These are phyloP conservation scores for Myoxocephalus aenaeus DNA, from an alignment of 2,797 vertebrate genomes.

Conservation along the genomic window DNA sequence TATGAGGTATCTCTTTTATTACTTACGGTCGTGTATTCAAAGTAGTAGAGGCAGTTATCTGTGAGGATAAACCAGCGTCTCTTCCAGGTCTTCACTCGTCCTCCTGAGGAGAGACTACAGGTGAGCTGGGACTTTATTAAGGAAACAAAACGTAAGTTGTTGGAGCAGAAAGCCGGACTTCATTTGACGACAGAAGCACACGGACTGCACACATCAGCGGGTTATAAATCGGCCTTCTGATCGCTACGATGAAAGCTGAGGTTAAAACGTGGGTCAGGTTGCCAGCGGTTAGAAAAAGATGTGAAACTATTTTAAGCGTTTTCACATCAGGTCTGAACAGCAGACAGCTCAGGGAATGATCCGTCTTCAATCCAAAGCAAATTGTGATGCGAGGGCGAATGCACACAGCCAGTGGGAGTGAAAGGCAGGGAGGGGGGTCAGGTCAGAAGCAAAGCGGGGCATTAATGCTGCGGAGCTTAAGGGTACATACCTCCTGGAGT, in stretches of 20 bases:
- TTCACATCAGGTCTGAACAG: constrained; percentile 42
- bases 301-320: constrained; percentile 16
- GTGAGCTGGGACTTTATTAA: constrained; percentile 27
- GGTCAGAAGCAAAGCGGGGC: constrained; percentile 59
- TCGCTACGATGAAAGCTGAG: constrained; percentile 24
- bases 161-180: constrained; percentile 7
- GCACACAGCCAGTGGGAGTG: constrained; percentile 68
- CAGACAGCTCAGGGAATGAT: constrained; percentile 35
- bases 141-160: background rate
- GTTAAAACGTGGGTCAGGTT: constrained; percentile 44
- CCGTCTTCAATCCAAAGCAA: constrained; percentile 8
- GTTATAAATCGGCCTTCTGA: constrained; percentile 30
- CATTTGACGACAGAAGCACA: constrained; percentile 34
- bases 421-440: constrained; percentile 50
- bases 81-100: constrained; percentile 98
- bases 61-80: constrained; percentile 99
- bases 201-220: constrained; percentile 12
- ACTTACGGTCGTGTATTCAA: constrained; percentile 95
- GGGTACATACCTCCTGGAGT: constrained; percentile 97
- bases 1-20: background rate
- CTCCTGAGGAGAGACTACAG: constrained; percentile 83
- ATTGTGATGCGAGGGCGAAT: constrained; percentile 47
- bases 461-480: constrained; percentile 38
- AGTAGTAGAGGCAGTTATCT: constrained; percentile 98
- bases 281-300: constrained; percentile 47